These are phyloP conservation scores for Clusia tigrina DNA, from an alignment of 2,888 invertebrate species.

Conservation along the genomic window DNA sequence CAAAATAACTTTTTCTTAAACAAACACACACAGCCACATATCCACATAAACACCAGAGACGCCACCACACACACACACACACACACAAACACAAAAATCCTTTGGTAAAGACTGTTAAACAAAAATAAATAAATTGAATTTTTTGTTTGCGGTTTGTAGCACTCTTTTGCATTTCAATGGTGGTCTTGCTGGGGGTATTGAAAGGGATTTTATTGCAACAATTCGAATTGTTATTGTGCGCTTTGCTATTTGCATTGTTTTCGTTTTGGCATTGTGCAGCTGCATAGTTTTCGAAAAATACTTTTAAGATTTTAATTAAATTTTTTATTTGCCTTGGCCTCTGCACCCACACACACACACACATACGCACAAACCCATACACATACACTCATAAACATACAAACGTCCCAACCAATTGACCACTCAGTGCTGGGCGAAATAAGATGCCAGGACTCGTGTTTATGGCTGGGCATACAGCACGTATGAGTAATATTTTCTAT, in stretches of 20 bases:
- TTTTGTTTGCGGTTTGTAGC: background rate
- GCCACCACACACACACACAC: constrained; percentile 6
- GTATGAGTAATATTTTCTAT: no score
- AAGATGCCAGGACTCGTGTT: no score
- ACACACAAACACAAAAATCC: background rate
- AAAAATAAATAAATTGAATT: background rate
- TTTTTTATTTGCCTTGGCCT: no score
- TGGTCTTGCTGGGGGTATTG: no score
- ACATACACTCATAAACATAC: background rate
- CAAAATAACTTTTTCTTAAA: background rate
- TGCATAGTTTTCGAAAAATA: no score
- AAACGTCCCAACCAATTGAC: background rate
- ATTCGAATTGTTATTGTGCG: no score
- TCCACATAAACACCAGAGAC: background rate
- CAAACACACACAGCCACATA: background rate
- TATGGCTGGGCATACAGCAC: no score
- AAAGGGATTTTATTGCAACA: no score
- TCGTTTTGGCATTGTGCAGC: background rate
- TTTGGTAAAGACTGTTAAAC: background rate
- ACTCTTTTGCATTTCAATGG: background rate
- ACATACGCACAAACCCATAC: background rate
- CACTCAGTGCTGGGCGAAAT: no score
- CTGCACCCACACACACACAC: background rate
- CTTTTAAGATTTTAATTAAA: no score
- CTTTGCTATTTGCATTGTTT: background rate